Percentiles rank a stretch among this genome's conserved stretches.
These are phyloP conservation scores for Dendrolimus kikuchii DNA, from an alignment of 1,140 invertebrate genomes.

Conservation along the genomic window DNA sequence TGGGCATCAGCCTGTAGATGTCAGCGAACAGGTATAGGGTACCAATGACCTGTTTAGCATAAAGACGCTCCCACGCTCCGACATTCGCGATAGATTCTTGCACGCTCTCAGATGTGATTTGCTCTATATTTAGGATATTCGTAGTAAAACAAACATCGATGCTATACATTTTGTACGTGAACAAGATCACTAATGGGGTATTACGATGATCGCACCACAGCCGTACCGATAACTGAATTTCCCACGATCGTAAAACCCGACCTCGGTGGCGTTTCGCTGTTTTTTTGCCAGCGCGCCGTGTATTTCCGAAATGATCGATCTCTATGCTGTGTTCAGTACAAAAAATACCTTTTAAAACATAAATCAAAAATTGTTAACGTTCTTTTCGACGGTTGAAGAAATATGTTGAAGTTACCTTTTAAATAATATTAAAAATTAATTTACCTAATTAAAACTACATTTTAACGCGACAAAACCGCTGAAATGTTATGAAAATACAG, in stretches of 20 bases:
- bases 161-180: conserved; percentile 77
- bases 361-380: too few species aligned
- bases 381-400: too few species aligned
- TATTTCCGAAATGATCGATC: conserved; percentile 4
- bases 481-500: too few species aligned
- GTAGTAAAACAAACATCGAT: conserved; percentile 63
- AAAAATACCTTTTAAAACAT: too few species aligned
- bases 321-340: too few species aligned
- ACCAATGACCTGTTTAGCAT: conserved; percentile 70
- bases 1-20: conserved; percentile 36
- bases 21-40: conserved; percentile 57
- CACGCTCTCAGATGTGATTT: conserved; percentile 65
- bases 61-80: conserved; percentile 60
- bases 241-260: conserved; percentile 39
- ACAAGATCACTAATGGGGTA: conserved; percentile 51
- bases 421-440: too few species aligned
- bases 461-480: too few species aligned
- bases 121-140: conserved; percentile 68
- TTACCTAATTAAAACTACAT: too few species aligned
- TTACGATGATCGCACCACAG: conserved; percentile 25
- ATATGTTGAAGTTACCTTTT: too few species aligned
- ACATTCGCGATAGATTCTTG: conserved; percentile 66
- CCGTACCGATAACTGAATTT: conserved; percentile 32
- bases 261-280: conserved; percentile 10
- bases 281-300: conserved; percentile 22